These are phyloP conservation scores for Nycticorax nycticorax DNA, from an alignment of 2,113 vertebrate species.

Conservation along the genomic window DNA sequence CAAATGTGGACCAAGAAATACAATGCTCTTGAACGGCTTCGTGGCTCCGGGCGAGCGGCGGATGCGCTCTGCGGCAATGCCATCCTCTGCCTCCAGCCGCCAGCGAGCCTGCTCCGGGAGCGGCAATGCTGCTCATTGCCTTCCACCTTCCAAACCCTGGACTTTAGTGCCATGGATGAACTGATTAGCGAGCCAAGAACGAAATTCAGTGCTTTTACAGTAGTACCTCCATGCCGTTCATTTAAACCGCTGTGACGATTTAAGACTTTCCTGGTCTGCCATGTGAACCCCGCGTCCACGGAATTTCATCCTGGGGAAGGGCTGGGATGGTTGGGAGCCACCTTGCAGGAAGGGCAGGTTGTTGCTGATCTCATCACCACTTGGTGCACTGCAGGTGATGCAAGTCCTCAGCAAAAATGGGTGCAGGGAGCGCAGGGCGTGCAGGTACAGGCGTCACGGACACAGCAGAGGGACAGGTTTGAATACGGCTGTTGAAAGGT, in stretches of 20 bases:
- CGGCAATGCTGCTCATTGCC: too few species aligned
- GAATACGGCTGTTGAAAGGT: background rate
- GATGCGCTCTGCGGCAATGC: background rate
- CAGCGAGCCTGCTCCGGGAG: rapidly evolving
- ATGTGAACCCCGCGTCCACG: background rate
- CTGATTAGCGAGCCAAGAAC: background rate
- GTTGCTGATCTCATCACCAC: background rate
- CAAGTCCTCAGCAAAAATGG: background rate
- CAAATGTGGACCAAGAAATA: background rate
- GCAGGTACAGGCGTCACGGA: background rate
- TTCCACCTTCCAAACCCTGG: background rate
- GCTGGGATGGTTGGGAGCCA: background rate
- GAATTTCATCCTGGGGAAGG: background rate
- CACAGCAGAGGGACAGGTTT: background rate
- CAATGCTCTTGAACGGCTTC: background rate
- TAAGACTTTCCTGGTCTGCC: background rate
- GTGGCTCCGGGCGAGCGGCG: background rate
- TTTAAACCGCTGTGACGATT: background rate
- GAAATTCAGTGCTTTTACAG: background rate
- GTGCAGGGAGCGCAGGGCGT: background rate
- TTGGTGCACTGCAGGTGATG: background rate
- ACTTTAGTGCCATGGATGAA: too few species aligned
- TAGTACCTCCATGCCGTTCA: rapidly evolving
- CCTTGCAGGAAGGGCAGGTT: background rate
- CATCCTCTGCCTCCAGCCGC: background rate